phyloP scores from a whole-genome alignment of 2,797 vertebrate genomes.

The Monodelphis domestica region DNA sequence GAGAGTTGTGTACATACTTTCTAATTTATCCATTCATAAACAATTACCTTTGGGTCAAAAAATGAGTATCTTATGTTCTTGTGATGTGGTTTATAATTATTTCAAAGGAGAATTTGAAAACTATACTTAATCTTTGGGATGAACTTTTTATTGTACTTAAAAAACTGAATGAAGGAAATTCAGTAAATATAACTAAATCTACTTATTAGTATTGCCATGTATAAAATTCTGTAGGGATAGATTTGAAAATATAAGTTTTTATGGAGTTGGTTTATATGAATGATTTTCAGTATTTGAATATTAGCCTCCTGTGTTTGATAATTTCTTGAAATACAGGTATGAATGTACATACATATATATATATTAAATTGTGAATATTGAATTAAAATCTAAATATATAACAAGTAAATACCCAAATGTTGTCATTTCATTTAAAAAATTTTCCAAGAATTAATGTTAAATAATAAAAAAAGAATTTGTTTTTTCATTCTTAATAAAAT shows the following conservation, averaged over 20 bases:
- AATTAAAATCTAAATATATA: too few relatives aligned
- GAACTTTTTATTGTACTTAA: neutral
- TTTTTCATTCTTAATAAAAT: neutral
- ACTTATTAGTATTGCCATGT: neutral
- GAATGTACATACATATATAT: neutral
- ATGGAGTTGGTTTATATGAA: conserved; percentile 15
- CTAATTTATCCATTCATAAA: neutral
- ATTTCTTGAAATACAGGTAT: neutral
- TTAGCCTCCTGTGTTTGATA: neutral
- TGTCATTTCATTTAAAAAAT: too few relatives aligned
- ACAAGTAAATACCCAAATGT: neutral
- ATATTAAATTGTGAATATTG: neutral
- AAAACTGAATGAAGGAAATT: neutral
- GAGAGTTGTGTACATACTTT: neutral
- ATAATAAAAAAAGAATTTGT: neutral
- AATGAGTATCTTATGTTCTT: neutral
- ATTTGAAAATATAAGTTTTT: conserved; percentile 52
- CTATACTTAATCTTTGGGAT: neutral
- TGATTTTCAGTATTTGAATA: conserved; percentile 36
- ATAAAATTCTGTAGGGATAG: neutral
- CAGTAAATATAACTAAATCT: neutral
- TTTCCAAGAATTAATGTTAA: neutral
- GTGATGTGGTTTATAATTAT: neutral
- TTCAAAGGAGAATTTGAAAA: neutral
- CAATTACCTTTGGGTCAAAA: neutral